These are phyloP conservation scores for Clarias macrocephalus DNA, from an alignment of 2,113 vertebrate species.

Conservation along the genomic window DNA sequence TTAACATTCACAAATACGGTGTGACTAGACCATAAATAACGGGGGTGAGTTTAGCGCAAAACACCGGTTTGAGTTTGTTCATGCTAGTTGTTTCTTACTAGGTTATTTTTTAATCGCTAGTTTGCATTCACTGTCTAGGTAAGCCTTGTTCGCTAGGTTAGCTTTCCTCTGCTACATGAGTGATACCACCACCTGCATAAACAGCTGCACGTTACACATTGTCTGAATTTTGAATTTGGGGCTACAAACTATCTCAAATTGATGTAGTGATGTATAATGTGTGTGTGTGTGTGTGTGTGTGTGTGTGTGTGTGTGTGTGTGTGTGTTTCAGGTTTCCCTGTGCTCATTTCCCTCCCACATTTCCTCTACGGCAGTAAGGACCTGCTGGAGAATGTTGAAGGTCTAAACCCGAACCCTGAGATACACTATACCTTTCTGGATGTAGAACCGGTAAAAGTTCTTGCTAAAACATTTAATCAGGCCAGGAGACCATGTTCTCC, in stretches of 20 bases:
- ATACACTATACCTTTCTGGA: conserved; percentile 87
- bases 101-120: too few relatives aligned
- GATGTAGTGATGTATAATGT: background rate
- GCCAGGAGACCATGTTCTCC: background rate
- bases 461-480: background rate
- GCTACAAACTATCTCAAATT: background rate
- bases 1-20: too few relatives aligned
- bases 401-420: conserved; percentile 73
- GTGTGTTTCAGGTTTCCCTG: conserved; percentile 71
- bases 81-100: too few relatives aligned
- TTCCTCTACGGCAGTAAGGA: conserved; percentile 81
- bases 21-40: too few relatives aligned
- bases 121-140: too few relatives aligned
- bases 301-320: conserved; percentile 16
- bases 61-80: too few relatives aligned
- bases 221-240: background rate
- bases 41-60: too few relatives aligned
- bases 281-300: background rate
- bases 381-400: conserved; percentile 65
- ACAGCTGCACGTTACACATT: background rate
- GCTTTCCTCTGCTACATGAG: background rate
- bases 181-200: background rate
- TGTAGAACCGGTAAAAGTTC: conserved; percentile 87
- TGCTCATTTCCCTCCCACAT: conserved; percentile 90
- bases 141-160: background rate